These are phyloP conservation scores for Agriotes lineatus DNA, from an alignment of 2,888 invertebrate genomes.

Conservation along the genomic window DNA sequence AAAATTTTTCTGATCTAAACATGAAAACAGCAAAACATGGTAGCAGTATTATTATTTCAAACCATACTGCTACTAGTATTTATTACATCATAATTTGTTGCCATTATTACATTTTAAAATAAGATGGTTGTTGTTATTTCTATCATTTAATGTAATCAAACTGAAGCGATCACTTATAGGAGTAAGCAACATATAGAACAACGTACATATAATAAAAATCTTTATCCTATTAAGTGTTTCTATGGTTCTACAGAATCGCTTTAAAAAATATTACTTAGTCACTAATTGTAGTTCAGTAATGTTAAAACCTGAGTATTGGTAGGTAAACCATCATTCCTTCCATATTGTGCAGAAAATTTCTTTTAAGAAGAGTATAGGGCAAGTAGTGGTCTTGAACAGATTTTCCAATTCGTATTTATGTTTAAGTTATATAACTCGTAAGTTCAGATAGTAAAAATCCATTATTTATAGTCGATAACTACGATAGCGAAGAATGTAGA, in stretches of 20 bases:
- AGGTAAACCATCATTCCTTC: constrained; percentile 16
- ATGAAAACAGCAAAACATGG: background rate
- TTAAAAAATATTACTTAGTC: constrained; percentile 11
- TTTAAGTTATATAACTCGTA: too few species aligned
- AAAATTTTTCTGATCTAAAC: background rate
- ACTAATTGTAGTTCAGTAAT: constrained; percentile 20
- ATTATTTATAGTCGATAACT: too few species aligned
- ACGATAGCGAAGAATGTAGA: background rate
- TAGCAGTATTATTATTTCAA: too few species aligned
- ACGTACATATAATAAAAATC: constrained; percentile 7
- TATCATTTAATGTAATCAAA: background rate
- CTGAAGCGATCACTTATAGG: constrained; percentile 5
- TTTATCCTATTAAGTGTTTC: constrained; percentile 21
- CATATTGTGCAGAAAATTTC: background rate
- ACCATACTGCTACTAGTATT: too few species aligned
- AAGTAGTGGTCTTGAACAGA: background rate
- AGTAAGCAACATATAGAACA: background rate
- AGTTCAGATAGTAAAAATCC: too few species aligned
- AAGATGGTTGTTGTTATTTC: background rate
- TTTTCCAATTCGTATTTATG: too few species aligned
- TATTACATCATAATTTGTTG: background rate
- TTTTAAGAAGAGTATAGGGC: background rate
- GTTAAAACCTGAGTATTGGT: background rate
- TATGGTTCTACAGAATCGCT: constrained; percentile 10
- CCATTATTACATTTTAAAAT: background rate